A percentile compares a stretch with the other conserved stretches of the same genome.
Evolutionary conservation across 2,888 invertebrate species (phyloP).

Genomic region (Dusona sp.): DNA sequence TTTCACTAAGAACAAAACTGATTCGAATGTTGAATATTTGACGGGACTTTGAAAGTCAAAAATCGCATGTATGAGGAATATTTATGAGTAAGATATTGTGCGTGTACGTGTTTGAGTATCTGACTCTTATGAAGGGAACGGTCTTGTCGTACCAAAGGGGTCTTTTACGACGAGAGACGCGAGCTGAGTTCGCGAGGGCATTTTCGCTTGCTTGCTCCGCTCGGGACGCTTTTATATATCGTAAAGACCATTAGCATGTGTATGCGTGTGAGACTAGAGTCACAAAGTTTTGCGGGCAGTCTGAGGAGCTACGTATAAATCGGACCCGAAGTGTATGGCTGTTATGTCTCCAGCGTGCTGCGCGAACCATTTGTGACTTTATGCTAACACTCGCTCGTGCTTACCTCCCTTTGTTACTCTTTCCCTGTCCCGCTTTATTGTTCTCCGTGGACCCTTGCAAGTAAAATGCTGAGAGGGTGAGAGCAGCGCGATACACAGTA

Average conservation of each 20-base stretch:
- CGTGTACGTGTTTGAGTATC: slow-evolving; percentile 23
- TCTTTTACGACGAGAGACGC: slow-evolving; percentile 77
- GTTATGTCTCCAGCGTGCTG: slow-evolving; percentile 78
- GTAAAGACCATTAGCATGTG: slow-evolving; percentile 76
- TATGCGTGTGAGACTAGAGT: slow-evolving; percentile 9
- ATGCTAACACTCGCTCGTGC: slow-evolving; percentile 71
- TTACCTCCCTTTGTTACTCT: slow-evolving; percentile 25
- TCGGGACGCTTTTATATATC: slow-evolving; percentile 80
- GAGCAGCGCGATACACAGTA: slow-evolving; percentile 16
- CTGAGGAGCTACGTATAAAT: slow-evolving; percentile 80
- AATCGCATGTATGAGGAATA: slow-evolving; percentile 40
- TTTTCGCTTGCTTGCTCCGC: slow-evolving; percentile 59
- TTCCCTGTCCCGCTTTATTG: slow-evolving; percentile 23
- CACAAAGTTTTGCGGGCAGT: slow-evolving; percentile 33
- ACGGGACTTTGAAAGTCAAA: slow-evolving; percentile 74
- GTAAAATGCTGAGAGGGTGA: slow-evolving; percentile 7
- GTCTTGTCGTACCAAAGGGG: slow-evolving; percentile 53
- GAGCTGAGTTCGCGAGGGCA: slow-evolving; percentile 57
- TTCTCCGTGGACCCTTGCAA: neutral
- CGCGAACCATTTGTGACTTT: slow-evolving; percentile 78
- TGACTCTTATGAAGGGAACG: slow-evolving; percentile 53
- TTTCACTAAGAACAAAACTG: slow-evolving; percentile 28
- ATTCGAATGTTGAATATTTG: slow-evolving; percentile 69
- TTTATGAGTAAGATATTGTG: slow-evolving; percentile 62
- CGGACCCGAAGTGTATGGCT: slow-evolving; percentile 73